These are phyloP conservation scores for Brachylomia viminalis DNA, from an alignment of 2,888 invertebrate species.

Conservation along the genomic window DNA sequence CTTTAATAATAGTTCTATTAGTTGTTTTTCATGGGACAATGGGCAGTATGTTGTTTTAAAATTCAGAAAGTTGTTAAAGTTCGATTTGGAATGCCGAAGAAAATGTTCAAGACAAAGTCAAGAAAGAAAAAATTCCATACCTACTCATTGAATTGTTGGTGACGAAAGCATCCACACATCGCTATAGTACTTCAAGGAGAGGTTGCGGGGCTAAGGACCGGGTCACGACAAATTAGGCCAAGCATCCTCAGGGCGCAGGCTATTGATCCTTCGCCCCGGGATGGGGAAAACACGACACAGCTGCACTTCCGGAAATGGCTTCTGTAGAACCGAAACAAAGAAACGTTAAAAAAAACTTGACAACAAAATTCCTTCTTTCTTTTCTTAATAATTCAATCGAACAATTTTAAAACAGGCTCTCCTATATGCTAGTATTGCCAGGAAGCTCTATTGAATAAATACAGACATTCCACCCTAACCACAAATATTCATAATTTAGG, in stretches of 20 bases:
- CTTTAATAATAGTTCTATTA: neutral
- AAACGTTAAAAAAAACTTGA: neutral
- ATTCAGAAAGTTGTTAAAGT: neutral
- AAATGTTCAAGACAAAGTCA: neutral
- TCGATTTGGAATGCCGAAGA: neutral
- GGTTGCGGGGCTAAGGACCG: constrained; percentile 73
- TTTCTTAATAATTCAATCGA: neutral
- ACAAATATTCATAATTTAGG: constrained; percentile 57
- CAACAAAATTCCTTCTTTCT: neutral
- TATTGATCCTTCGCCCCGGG: constrained; percentile 68
- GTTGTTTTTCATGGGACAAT: neutral
- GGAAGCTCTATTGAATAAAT: constrained; percentile 26
- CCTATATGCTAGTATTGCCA: neutral
- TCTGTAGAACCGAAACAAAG: constrained; percentile 18
- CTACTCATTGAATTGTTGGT: constrained; percentile 11
- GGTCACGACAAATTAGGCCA: constrained; percentile 80
- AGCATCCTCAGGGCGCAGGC: constrained; percentile 74
- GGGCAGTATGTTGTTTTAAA: neutral
- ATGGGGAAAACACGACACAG: constrained; percentile 44
- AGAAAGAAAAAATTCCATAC: neutral
- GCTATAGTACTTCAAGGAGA: constrained; percentile 48
- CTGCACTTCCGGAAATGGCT: constrained; percentile 18
- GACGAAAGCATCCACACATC: constrained; percentile 13
- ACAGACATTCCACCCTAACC: constrained; percentile 38
- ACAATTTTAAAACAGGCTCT: neutral